Base-by-base conservation (phyloP, 2,888 invertebrate genomes). In the Glyphotaelius pellucidus region DNA sequence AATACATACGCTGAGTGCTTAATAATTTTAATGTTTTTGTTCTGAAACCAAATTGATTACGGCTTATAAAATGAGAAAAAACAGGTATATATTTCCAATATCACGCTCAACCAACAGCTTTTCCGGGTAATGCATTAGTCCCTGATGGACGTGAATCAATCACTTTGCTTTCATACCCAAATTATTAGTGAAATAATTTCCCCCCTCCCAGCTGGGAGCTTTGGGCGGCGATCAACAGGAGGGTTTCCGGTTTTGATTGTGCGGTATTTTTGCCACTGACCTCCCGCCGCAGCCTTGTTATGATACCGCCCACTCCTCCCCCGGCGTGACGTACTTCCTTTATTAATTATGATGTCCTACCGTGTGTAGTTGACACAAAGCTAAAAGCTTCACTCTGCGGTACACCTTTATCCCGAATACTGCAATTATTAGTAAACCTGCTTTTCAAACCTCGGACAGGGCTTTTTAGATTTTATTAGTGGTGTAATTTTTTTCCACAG, bases 271-370 rank as follows among this genome's bases (percentile, higher is more conserved):
- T 86, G 86, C 42, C 86, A 67, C 67, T 67, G 67, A 67, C 67
- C 67, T 67, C 25, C 9, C 67, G 25, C 86, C 86, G 86, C 86
- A 86, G 47, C 86, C 86, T n/a, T 86, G 86, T 86, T 86, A 86
- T 86, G 42, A 86, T 67, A 67, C 7, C 25, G 9, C 25, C 38
- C 32, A 38, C 25, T 47, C 14, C 30, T 5, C 30, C 30, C 42
- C 42, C 5, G n/a, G 42, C 25, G 85, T 85, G 35, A 67, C n/a
- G 86, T 38, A 30, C 87, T 87, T 67, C 67, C 87, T 87, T 67
- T 87, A 87, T 87, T 87, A 87, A 87, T 87, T 87, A 87, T 67
- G 87, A 86, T 87, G 87, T 87, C 87, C 52, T 30, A 25, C 67
- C 19, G 52, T 52, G 87, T 52, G 87, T 31, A 31, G 87, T 52